Base-by-base conservation (phyloP, 2,888 invertebrate genomes). In the Oscheius myriophilus region DNA sequence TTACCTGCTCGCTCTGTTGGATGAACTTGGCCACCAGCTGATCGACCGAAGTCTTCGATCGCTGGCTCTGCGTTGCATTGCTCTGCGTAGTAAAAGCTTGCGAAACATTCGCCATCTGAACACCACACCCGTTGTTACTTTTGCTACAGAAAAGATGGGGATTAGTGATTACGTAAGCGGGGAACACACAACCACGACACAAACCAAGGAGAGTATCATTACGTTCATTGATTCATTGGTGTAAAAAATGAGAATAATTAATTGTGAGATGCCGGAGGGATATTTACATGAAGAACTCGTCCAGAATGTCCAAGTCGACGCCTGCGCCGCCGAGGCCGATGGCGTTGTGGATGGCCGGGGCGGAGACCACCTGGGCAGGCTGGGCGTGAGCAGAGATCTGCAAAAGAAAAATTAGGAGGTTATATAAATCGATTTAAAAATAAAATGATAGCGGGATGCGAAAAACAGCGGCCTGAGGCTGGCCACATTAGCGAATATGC, bases 261-360 rank as follows among this genome's bases (percentile, higher is more conserved):
- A 11, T 7, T 33, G 33, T 33, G 33, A 33, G 33, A 33, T 33
- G 33, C 33, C 4, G 33, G 33, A 9, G 33, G 3, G 9, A 9
- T 46, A 45, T 46, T 42, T 49, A 61, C 49, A 61, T 49, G 43
- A 81, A 78, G 69, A 84, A 84, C 61, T 84, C 84, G 53, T 68
- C 68, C 39, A 84, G 73, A 54, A 84, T 58, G 55, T 82, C 82
- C 61, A 83, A 51, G 51, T 84, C 82, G 39, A 69, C 49, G 46
- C 77, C 84, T 52, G 79, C 77, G 42, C 53, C 63, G 2, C 72
- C 76, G 26, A 86, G 59, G 3, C 81, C 85, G 62, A 86, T 77
- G 2, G 84, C 82, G 26, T 82, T 63, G 63, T 85, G 84, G 9
- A 85, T 49, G 16, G 66, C 62, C 2, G 68, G 55, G 9, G 75